Base-by-base conservation (phyloP, 2,888 invertebrate genomes). In the Eudasyphora cyanicolor region DNA sequence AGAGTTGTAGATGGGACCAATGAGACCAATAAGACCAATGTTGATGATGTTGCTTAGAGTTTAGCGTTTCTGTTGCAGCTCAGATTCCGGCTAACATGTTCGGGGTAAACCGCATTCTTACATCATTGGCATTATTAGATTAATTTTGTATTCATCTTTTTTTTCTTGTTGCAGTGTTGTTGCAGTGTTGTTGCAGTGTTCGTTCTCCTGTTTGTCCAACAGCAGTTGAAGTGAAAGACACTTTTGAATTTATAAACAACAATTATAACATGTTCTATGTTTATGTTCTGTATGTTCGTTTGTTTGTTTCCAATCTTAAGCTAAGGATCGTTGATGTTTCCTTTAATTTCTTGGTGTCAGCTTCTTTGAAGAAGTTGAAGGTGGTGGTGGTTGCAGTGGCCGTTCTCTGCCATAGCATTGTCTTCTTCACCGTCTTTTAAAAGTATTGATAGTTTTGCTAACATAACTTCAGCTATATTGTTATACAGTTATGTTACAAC, bases 51-150 rank as follows among this genome's bases (percentile, higher is more conserved):
- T 21, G 67, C 19, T 19, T 21, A 35, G 6, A 35, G 35, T 35
- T 14, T 45, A 45, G 45, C 14, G 45, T 7, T n/a, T 10, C 35
- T 57, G 24, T 24, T 64, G 24, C 17, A 32, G 35, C 35, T 51
- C 49, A 24, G 57, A 77, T 77, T 77, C 29, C 19, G 62, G 32
- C 21, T 54, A 79, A 70, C 69, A 69, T 76, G 32, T 70, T 54
- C 8, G 14, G 17, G 35, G 38, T 54, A 62, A 62, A 73, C 71
- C 57, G 77, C 78, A 81, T 81, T 84, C 81, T 84, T 84, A 84
- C 81, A 84, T 81, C 81, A 84, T 76, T 81, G 81, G 60, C 35
- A 73, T 81, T 84, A 84, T 81, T 84, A 79, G 73, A 81, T 79
- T 81, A 79, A 62, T 81, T 81, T 57, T 42, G 27, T 76, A 79